Evolutionary conservation across 2,113 vertebrate genomes (phyloP).

Genomic region (Naja naja): DNA sequence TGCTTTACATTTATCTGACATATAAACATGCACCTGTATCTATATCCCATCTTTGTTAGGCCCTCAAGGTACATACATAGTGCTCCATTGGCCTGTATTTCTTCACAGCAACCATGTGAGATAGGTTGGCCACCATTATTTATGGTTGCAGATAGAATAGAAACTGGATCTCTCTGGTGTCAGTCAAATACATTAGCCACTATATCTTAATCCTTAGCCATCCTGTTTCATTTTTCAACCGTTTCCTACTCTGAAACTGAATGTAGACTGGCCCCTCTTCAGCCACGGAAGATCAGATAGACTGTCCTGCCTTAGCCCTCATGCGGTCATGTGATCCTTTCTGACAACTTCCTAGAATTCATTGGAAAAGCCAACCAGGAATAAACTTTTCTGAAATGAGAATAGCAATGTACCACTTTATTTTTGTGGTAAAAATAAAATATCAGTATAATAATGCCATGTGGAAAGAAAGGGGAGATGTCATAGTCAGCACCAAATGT

Average conservation of each 20-base stretch:
- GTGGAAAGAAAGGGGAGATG: too few relatives aligned
- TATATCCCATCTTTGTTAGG: background rate
- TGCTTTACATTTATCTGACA: background rate
- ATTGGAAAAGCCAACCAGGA: background rate
- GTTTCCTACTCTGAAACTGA: background rate
- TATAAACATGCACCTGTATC: background rate
- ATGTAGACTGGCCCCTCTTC: background rate
- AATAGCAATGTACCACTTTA: background rate
- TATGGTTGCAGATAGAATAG: background rate
- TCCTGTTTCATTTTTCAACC: background rate
- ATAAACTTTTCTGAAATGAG: background rate
- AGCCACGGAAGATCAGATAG: background rate
- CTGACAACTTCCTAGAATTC: background rate
- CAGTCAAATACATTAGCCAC: background rate
- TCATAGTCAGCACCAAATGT: too few relatives aligned
- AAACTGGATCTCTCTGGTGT: background rate
- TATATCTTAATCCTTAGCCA: background rate
- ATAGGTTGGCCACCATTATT: background rate
- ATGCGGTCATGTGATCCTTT: background rate
- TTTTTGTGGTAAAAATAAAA: too few relatives aligned
- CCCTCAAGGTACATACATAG: background rate
- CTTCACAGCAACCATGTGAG: background rate
- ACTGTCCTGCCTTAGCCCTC: background rate
- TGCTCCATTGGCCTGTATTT: background rate
- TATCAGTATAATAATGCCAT: too few relatives aligned